Evolutionary conservation across 2,797 vertebrate genomes (phyloP).

Genomic region (Austrolebias charrua): DNA sequence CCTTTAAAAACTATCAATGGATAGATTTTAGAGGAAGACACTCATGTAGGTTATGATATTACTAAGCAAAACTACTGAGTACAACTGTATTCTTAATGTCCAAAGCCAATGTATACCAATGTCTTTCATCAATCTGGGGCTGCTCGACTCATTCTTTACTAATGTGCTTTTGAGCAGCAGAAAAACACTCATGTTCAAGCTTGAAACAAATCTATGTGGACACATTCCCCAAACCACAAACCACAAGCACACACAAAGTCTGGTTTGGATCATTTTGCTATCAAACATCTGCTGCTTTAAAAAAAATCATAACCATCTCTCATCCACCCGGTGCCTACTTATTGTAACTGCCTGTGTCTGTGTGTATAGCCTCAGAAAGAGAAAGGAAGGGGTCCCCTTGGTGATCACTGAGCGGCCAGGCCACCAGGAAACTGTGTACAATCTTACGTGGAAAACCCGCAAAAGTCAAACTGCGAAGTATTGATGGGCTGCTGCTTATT

Average conservation of each 20-base stretch:
- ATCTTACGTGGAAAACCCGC: too few relatives aligned
- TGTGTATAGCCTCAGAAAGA: too few relatives aligned
- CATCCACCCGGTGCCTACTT: neutral
- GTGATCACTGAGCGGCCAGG: too few relatives aligned
- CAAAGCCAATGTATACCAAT: constrained; percentile 28
- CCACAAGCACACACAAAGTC: constrained; percentile 12
- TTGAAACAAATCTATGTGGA: constrained; percentile 22
- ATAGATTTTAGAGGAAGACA: neutral
- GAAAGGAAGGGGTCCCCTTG: too few relatives aligned
- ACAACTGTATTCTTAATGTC: neutral
- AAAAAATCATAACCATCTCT: neutral
- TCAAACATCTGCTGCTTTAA: constrained; percentile 31
- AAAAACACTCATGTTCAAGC: constrained; percentile 4
- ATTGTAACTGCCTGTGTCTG: too few relatives aligned
- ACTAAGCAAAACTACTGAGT: neutral
- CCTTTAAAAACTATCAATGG: too few relatives aligned
- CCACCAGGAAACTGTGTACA: too few relatives aligned
- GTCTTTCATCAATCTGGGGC: constrained; percentile 6
- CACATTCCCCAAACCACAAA: constrained; percentile 27
- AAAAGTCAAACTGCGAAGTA: too few relatives aligned
- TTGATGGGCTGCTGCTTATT: too few relatives aligned
- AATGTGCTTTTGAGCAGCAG: constrained; percentile 6
- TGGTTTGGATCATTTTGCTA: constrained; percentile 11
- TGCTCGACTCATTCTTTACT: constrained; percentile 18
- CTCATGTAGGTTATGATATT: neutral